Evolutionary conservation across 2,888 invertebrate genomes (phyloP).

Genomic region (Drosophila paranaensis): DNA sequence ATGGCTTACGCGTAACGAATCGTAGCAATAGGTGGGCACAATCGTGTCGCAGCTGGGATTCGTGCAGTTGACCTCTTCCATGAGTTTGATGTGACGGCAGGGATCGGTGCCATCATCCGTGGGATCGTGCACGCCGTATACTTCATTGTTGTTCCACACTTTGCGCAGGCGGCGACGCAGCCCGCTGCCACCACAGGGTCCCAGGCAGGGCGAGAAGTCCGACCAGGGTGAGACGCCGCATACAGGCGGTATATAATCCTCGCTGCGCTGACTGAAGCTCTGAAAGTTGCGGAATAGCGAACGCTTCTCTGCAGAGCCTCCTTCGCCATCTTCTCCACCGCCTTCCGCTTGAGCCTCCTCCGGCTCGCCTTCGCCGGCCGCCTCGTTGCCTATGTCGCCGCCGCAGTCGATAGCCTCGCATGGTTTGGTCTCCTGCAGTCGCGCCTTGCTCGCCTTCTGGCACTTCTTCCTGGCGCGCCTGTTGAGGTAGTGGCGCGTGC

Average conservation of each 20-base stretch:
- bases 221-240: slow-evolving; percentile 91
- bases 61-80: slow-evolving; percentile 82
- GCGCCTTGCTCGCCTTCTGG: slow-evolving; percentile 83
- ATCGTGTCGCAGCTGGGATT: slow-evolving; percentile 79
- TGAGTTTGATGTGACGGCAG: slow-evolving; percentile 79
- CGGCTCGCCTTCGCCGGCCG: slow-evolving; percentile 22
- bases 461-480: slow-evolving; percentile 88
- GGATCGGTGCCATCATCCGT: slow-evolving; percentile 78
- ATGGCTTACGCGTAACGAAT: slow-evolving; percentile 87
- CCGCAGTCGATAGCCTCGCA: slow-evolving; percentile 84
- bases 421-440: slow-evolving; percentile 85
- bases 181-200: slow-evolving; percentile 90
- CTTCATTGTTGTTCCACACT: slow-evolving; percentile 82
- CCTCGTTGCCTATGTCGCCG: slow-evolving; percentile 76
- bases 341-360: slow-evolving; percentile 42
- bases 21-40: slow-evolving; percentile 80
- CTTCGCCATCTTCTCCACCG: slow-evolving; percentile 45
- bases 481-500: slow-evolving; percentile 88
- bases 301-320: slow-evolving; percentile 57
- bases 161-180: slow-evolving; percentile 86
- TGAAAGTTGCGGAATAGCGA: slow-evolving; percentile 74
- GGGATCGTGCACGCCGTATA: slow-evolving; percentile 74
- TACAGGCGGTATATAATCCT: slow-evolving; percentile 81
- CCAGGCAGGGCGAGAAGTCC: slow-evolving; percentile 92
- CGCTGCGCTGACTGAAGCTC: slow-evolving; percentile 79